Base-by-base conservation (phyloP, 2,113 vertebrate species). In the Nesogale talazaci region DNA sequence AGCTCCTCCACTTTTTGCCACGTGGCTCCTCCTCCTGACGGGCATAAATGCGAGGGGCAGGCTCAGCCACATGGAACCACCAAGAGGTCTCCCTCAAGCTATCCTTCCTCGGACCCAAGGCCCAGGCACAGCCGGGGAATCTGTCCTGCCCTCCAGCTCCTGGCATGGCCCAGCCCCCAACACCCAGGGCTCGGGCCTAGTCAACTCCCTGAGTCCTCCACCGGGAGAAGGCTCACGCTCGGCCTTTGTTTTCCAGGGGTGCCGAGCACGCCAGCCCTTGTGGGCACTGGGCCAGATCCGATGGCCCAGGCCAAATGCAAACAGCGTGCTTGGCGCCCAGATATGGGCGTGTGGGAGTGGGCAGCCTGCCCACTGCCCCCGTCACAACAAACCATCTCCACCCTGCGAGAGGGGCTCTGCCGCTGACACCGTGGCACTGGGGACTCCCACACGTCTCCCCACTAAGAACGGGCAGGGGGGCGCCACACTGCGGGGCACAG, bases 311-410 rank as follows among this genome's bases (percentile, higher is more conserved):
- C 96, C 96, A 96, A 97, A 74, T 86, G 84, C 95, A 97, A 92
- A 92, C 91, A 84, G 94, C 86, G 95, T 25, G 72, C 92, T 89
- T 96, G 93, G 96, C 85, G 34, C 95, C 94, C 96, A 93, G 93
- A 96, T 93, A 92, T 63, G 40, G 89, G 63, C 36, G 16, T 38
- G 82, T 70, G 61, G 72, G 83, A 93, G 88, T 25, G 29, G 97
- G 97, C 97, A 97, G 84, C 70, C 34, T 97, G 97, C 97, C 96
- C 96, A 83, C 77, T 93, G 92, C 88, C 95, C 95, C 95, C 95
- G 94, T 97, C 96, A 97, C 94, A 97, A 97, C 96, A 97, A 96
- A 94, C 93, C 65, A 87, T 91, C 88, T 88, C 94, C 2, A 0
- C 79, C 87, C 91, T 42, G 76, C 12, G 36, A 77, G 88, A 88